Evolutionary conservation across 1,140 invertebrate genomes (phyloP).

Genomic region (Cyrtorhinus lividipennis): DNA sequence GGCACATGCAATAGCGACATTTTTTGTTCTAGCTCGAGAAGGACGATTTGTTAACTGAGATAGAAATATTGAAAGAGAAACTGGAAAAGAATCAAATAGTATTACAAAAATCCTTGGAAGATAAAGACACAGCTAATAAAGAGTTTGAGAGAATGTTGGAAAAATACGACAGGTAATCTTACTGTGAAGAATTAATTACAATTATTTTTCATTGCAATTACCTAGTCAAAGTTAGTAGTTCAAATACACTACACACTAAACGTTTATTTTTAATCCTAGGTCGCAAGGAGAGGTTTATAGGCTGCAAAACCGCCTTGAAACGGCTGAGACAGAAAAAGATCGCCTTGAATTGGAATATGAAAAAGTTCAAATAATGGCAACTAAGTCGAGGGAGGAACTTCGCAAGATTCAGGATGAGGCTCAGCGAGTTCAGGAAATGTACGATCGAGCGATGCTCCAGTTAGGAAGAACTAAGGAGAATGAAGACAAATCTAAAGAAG

Average conservation of each 20-base stretch:
- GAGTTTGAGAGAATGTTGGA: conserved; percentile 84
- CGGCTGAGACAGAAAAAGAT: conserved; percentile 71
- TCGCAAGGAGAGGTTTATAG: conserved; percentile 77
- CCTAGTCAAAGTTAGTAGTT: neutral
- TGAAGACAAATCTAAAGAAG: conserved; percentile 81
- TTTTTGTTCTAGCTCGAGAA: conserved; percentile 53
- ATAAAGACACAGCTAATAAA: conserved; percentile 72
- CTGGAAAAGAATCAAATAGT: conserved; percentile 68
- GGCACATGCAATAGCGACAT: neutral
- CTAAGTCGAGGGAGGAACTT: conserved; percentile 70
- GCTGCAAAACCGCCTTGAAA: conserved; percentile 72
- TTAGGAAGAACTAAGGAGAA: conserved; percentile 70
- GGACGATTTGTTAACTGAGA: conserved; percentile 68
- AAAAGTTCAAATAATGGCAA: conserved; percentile 58
- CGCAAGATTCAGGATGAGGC: conserved; percentile 73
- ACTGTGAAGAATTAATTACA: conserved; percentile 21
- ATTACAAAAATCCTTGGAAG: conserved; percentile 66
- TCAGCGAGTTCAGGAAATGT: conserved; percentile 67
- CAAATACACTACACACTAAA: too few relatives aligned
- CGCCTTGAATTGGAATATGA: conserved; percentile 71
- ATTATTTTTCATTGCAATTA: neutral
- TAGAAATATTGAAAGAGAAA: conserved; percentile 77
- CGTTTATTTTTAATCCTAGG: conserved; percentile 35
- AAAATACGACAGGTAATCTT: conserved; percentile 84
- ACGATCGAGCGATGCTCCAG: conserved; percentile 69